A percentile compares a stretch with the other conserved stretches of the same genome.
Evolutionary conservation across 2,888 invertebrate genomes (phyloP).

Genomic region (Hypena proboscidalis): DNA sequence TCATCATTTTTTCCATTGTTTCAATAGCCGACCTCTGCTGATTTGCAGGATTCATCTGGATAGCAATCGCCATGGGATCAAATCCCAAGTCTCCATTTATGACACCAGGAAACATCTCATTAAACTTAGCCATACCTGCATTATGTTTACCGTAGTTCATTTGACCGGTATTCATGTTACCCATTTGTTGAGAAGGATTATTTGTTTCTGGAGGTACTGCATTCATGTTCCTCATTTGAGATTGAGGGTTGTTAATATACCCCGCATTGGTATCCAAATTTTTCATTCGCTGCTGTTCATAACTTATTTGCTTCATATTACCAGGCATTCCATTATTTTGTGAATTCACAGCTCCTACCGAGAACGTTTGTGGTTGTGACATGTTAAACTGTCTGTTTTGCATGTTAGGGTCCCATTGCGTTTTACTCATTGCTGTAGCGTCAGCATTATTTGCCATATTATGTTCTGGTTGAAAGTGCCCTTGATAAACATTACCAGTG

Average conservation of each 20-base stretch:
- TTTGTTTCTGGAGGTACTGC: too few relatives aligned
- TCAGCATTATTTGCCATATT: conserved; percentile 22
- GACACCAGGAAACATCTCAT: conserved; percentile 76
- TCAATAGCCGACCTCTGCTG: conserved; percentile 64
- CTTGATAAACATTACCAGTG: conserved; percentile 22
- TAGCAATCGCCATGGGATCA: conserved; percentile 78
- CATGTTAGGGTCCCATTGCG: conserved; percentile 33
- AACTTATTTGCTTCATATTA: conserved; percentile 42
- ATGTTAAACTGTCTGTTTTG: conserved; percentile 42
- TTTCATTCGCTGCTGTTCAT: too few relatives aligned
- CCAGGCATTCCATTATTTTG: conserved; percentile 31
- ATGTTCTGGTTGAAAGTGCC: conserved; percentile 28
- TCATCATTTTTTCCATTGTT: conserved; percentile 65
- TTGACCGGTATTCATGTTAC: conserved; percentile 13
- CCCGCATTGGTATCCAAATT: too few relatives aligned
- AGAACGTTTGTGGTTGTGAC: conserved; percentile 40
- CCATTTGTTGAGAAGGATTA: conserved; percentile 42
- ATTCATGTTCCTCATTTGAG: too few relatives aligned
- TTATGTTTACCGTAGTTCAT: conserved; percentile 60
- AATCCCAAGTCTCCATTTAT: conserved; percentile 70
- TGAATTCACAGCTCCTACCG: conserved; percentile 28
- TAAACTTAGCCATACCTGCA: conserved; percentile 68
- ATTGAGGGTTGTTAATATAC: too few relatives aligned
- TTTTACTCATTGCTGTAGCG: conserved; percentile 21
- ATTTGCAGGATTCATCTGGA: conserved; percentile 80